Evolutionary conservation across 2,888 invertebrate species (phyloP).

Genomic region (Brachycybe producta): DNA sequence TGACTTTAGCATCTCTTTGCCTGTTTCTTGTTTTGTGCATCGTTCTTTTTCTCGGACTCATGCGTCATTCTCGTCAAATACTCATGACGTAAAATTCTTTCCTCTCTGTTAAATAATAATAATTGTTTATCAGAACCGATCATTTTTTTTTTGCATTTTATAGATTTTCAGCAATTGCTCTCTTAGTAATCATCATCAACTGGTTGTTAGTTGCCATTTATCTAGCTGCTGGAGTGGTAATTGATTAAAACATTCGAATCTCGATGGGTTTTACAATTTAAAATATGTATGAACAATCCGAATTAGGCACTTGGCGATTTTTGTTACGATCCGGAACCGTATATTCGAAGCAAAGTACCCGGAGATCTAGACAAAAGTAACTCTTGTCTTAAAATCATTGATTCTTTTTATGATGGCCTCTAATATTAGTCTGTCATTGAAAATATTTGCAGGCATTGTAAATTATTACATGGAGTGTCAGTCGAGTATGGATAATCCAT

Average conservation of each 20-base stretch:
- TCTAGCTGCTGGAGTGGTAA: conserved; percentile 65
- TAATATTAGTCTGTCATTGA: not conserved
- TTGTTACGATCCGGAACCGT: conserved; percentile 71
- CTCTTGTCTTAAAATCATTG: not conserved
- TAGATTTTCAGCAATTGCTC: conserved; percentile 68
- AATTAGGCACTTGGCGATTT: conserved; percentile 58
- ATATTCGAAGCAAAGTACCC: conserved; percentile 41
- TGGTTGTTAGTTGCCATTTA: conserved; percentile 81
- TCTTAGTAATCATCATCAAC: conserved; percentile 72
- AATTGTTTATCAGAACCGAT: conserved; percentile 4
- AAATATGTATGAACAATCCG: no score
- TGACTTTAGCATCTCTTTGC: conserved; percentile 76
- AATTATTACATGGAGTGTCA: conserved; percentile 20
- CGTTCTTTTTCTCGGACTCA: conserved; percentile 76
- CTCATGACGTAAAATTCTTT: conserved; percentile 53
- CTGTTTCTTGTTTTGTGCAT: conserved; percentile 74
- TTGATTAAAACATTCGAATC: conserved; percentile 23
- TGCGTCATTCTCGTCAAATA: conserved; percentile 74
- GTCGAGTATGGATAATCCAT: conserved; percentile 15
- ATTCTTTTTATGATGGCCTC: not conserved
- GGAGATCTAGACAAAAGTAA: conserved; percentile 14
- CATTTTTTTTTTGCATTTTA: conserved; percentile 20
- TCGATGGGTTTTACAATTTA: not conserved
- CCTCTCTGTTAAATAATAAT: no score
- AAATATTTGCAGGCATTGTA: conserved; percentile 13